phyloP scores from a whole-genome alignment of 2,888 invertebrate species.

The Ochropleura plecta region DNA sequence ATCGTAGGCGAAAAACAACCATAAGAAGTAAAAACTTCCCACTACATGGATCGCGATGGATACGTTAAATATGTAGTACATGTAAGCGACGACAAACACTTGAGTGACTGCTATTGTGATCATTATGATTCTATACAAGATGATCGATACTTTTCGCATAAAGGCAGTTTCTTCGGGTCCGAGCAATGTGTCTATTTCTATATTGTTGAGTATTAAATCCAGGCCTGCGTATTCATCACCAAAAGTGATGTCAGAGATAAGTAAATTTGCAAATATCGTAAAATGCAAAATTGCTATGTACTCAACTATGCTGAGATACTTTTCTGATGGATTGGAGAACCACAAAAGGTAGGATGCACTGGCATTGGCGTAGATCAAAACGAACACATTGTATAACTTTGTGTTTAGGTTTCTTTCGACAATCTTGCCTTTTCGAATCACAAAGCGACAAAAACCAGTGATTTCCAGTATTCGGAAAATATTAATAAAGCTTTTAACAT shows the following conservation, averaged over 20 bases:
- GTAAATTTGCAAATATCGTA: conserved; percentile 67
- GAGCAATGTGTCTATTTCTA: conserved; percentile 77
- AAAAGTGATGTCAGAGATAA: conserved; percentile 73
- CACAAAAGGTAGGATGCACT: conserved; percentile 68
- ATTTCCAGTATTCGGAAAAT: conserved; percentile 67
- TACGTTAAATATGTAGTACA: conserved; percentile 69
- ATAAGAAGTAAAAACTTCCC: conserved; percentile 68
- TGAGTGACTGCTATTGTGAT: conserved; percentile 59
- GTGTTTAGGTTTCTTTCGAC: conserved; percentile 65
- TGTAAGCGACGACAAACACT: conserved; percentile 60
- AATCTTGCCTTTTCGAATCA: conserved; percentile 72
- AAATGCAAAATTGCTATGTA: conserved; percentile 70
- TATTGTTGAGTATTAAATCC: conserved; percentile 69
- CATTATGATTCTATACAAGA: conserved; percentile 55
- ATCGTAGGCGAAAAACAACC: conserved; percentile 72
- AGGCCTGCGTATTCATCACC: conserved; percentile 69
- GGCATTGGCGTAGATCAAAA: conserved; percentile 62
- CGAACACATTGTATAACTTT: conserved; percentile 65
- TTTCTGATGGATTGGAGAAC: conserved; percentile 58
- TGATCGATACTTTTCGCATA: conserved; percentile 73
- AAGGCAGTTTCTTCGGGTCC: conserved; percentile 79
- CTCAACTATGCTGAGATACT: conserved; percentile 73
- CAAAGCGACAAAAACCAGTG: conserved; percentile 75
- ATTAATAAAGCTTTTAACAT: conserved; percentile 63
- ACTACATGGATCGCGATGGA: conserved; percentile 66